A percentile compares a stretch with the other conserved stretches of the same genome.
These are phyloP conservation scores for Kuschelorhynchus macadamiae DNA, from an alignment of 2,888 invertebrate genomes.

Conservation along the genomic window DNA sequence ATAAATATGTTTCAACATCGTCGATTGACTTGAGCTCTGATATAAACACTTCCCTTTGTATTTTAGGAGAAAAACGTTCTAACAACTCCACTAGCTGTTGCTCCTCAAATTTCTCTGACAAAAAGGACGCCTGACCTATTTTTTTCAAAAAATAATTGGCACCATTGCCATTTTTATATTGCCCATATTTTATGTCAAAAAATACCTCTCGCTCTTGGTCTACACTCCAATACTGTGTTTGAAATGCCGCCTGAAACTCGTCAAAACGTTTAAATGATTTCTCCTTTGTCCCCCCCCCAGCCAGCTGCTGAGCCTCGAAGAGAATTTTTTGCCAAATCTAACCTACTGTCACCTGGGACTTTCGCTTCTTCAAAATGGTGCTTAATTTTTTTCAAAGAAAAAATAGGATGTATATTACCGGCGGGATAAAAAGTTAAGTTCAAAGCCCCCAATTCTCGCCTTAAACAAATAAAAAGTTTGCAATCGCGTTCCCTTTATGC, in stretches of 20 bases:
- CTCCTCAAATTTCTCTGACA: conserved; percentile 1
- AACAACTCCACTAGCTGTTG: conserved; percentile 28
- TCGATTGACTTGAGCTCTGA: conserved; percentile 31
- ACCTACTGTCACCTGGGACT: conserved; percentile 21
- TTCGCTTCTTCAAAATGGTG: conserved; percentile 27
- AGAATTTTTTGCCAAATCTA: conserved; percentile 26
- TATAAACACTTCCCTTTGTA: conserved; percentile 34
- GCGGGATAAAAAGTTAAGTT: conserved; percentile 28
- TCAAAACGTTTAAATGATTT: conserved; percentile 16
- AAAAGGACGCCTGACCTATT: conserved; percentile 25
- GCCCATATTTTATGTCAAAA: conserved; percentile 24
- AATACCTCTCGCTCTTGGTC: conserved; percentile 29
- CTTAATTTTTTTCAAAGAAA: conserved; percentile 30
- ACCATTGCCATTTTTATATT: conserved; percentile 27
- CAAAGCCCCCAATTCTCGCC: conserved; percentile 24
- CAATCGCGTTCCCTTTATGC: too few relatives aligned
- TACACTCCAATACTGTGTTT: conserved; percentile 31
- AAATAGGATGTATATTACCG: conserved; percentile 23
- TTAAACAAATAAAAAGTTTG: conserved; percentile 15
- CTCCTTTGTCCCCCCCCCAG: conserved; percentile 13
- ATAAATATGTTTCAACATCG: conserved; percentile 35
- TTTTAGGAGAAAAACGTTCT: conserved; percentile 32
- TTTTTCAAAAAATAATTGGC: conserved; percentile 43
- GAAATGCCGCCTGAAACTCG: conserved; percentile 29
- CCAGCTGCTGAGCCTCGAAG: conserved; percentile 27